Evolutionary conservation across 2,888 invertebrate species (phyloP).

Genomic region (Dicyrtoma fusca): DNA sequence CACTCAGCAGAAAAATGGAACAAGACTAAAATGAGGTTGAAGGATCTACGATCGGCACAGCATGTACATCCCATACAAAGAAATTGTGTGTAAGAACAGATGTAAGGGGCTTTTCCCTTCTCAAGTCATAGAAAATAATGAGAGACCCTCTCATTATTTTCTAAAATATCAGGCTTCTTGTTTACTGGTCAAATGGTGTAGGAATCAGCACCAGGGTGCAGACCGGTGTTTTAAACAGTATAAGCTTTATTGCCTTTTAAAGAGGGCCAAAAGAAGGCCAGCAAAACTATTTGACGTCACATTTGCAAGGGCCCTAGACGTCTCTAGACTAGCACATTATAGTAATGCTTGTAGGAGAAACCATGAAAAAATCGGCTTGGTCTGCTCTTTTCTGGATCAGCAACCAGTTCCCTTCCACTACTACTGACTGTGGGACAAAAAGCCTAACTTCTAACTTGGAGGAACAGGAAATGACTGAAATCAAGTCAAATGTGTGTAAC

Average conservation of each 20-base stretch:
- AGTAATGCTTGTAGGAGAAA: background rate
- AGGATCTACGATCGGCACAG: no score
- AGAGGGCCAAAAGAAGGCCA: no score
- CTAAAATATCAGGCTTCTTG: background rate
- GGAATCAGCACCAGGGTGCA: no score
- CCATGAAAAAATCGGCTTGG: slow-evolving; percentile 15
- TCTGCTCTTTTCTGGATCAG: slow-evolving; percentile 28
- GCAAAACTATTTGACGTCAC: no score
- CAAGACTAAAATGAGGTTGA: background rate
- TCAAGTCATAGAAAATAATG: no score
- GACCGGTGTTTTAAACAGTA: no score
- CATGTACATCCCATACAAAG: no score
- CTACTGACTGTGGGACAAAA: no score
- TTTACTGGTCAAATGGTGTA: no score
- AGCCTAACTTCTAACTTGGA: slow-evolving; percentile 11
- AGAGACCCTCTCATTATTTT: background rate
- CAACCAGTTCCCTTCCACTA: slow-evolving; percentile 9
- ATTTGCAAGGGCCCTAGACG: background rate
- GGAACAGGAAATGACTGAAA: slow-evolving; percentile 31
- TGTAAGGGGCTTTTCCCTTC: no score
- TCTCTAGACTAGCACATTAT: background rate
- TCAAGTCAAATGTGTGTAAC: slow-evolving; percentile 32
- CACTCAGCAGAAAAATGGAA: slow-evolving; percentile 16
- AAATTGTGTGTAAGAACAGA: no score
- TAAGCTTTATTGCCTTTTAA: no score